Conservation (phyloP, 2,797 vertebrate species). For the Sebastes jordani region DNA sequence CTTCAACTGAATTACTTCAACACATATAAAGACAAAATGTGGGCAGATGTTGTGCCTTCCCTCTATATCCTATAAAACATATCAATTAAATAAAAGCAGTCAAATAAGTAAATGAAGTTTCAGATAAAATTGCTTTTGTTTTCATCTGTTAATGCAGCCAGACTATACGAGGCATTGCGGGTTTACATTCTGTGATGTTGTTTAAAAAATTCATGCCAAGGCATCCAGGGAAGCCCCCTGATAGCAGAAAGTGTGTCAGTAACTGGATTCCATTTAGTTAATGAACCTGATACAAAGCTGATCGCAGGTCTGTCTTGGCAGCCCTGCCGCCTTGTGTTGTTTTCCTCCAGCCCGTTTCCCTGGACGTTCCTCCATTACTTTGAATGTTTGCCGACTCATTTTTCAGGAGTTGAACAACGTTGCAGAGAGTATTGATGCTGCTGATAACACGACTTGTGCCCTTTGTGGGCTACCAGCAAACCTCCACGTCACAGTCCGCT, state of each 20-base stretch:
- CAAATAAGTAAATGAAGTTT: neutral
- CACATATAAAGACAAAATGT: neutral
- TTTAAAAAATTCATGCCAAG: slow-evolving; percentile 1
- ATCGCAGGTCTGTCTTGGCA: neutral
- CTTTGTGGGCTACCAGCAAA: neutral
- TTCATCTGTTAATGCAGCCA: neutral
- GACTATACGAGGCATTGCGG: neutral
- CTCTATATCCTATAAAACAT: neutral
- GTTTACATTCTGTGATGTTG: neutral
- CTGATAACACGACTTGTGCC: neutral
- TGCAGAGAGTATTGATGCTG: neutral
- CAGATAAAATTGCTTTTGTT: neutral
- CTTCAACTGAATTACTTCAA: neutral
- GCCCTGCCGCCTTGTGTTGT: neutral
- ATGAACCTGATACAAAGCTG: neutral
- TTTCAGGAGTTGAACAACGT: neutral
- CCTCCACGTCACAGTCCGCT: neutral
- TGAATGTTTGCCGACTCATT: neutral
- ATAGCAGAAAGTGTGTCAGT: neutral
- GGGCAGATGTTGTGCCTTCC: accelerated
- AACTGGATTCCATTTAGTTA: neutral
- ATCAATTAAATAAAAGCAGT: neutral
- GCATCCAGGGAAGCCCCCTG: neutral
- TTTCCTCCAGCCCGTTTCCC: neutral
- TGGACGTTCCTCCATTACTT: neutral